Base-by-base conservation (phyloP, 2,113 vertebrate genomes). In the Arizona elegans region DNA sequence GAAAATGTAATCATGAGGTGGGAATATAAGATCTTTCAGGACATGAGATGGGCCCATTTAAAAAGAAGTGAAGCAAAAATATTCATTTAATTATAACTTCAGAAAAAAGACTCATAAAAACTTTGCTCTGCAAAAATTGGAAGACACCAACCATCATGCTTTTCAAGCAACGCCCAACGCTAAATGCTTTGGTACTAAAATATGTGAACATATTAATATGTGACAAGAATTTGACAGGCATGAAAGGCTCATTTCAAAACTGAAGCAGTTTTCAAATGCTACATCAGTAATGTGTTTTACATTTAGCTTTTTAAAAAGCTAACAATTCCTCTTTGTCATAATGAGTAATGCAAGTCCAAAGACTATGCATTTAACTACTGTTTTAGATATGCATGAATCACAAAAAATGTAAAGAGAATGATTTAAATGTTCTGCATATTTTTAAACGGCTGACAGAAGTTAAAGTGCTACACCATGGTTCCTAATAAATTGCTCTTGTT, bases 401-500 rank as follows among this genome's bases (percentile, higher is more conserved):
- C 54, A n/a, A 29, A 53, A 95, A 94, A 33, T 24, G 43, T 5
- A 53, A 62, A 62, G 29, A 70, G 10, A 12, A 86, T 43, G 70
- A 8, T 81, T 17, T 33, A 90, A 95, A 52, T 2, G 70, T 93
- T 47, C 9, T 21, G 89, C 0, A 0, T 86, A 89, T 90, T 93
- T 50, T 70, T 88, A 38, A 62, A 87, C 0, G 13, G 92, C 90
- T 91, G 47, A 53, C 47, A 17, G 9, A 15, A 81, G 17, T 95
- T 92, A 88, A 93, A 96, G 93, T 21, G 92, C 24, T 90, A 11
- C 85, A 62, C 75, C 91, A 89, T 3, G 53, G 88, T 87, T 0
- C 0, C 23, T 91, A 90, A 96, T 93, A 95, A 96, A 75, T 75
- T 53, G 90, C 38, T 53, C 17, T 86, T 93, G 93, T 93, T 92